Base-by-base conservation (phyloP, 2,113 vertebrate genomes). In the Pimephales promelas region DNA sequence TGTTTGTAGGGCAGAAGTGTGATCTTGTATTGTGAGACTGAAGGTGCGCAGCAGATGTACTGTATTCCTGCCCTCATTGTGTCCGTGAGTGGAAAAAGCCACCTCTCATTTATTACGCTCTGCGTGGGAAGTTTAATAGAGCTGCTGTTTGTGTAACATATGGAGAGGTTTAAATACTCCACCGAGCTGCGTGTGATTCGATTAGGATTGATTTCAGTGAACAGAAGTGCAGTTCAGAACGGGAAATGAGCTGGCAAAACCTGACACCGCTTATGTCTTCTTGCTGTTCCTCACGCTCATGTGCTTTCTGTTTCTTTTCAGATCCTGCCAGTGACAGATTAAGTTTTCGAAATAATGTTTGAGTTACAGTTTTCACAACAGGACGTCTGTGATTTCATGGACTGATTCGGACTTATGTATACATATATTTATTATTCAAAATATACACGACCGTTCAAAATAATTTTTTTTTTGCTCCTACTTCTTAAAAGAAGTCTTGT, bases 241-340 rank as follows among this genome's bases (percentile, higher is more conserved):
- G 70, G 31, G 28, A 83, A 57, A 80, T 85, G 80, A 80, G 76
- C 59, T 64, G 74, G 84, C 75, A 79, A 45, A 87, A 87, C 72
- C 76, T 10, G 70, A 87, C 71, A 70, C 84, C 59, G 18, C 18
- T 78, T 36, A 70, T 26, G 26, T 24, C 45, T 75, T 84, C 31
- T 61, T 81, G 22, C 59, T 82, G 6, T 59, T 52, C n/a, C 20
- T 20, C 20, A 16, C 0, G 2, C 64, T 68, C 31, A 14, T 36
- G 26, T 18, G 22, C 26, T 62, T 59, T 10, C 40, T 26, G 5
- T 24, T 73, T 34, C 36, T 70, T 4, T 70, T 70, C 10, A 11
- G 10, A 34, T 62, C 57, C 10, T 59, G 57, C 57, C 56, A 16
- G 16, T 61, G 57, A 18, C 26, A 26, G 10, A 62, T 70, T 45